Evolutionary conservation across 2,797 vertebrate species (phyloP), one percentile per base, ranked within the genome.

Genomic region (Pempheris klunzingeri): DNA sequence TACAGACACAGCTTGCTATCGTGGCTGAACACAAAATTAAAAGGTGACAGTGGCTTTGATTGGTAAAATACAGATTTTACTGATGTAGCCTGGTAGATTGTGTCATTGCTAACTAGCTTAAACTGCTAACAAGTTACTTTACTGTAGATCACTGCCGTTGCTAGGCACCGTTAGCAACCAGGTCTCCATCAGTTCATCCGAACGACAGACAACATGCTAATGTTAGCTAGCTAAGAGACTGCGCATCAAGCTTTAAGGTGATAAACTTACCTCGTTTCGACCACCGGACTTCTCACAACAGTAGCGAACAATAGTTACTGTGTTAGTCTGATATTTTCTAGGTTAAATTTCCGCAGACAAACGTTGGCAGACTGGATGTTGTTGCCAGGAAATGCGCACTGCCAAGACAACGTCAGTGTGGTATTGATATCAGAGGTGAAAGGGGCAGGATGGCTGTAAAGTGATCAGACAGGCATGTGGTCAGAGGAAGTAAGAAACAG

Each of bases 141-240:
- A n/a, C n/a, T 13, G 8, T 2, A 3, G 22, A 38, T 5, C 11
- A 17, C 2, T 28, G 36, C 30, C 24, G 58, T 49, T 67, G 47
- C 63, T 44, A 67, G 15, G 58, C 47, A 15, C 17, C 4, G 34
- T 59, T 52, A 61, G 55, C 49, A 26, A 39, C n/a, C 50, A 38
- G 4, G 2, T 58, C 24, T 63, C 50, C 32, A 34, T 65, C 52
- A 22, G 6, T 15, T n/a, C 15, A 60, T 26, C 22, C 6, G 5
- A 32, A 32, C 30, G 30, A n/a, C n/a, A n/a, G n/a, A n/a, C n/a
- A n/a, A n/a, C n/a, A n/a, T n/a, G n/a, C n/a, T n/a, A n/a, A n/a
- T n/a, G n/a, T n/a, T n/a, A n/a, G n/a, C n/a, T n/a, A 9, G 10
- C 18, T 9, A 14, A 15, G 15, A 54, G 4, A 7, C 32, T 11